Evolutionary conservation across 2,113 vertebrate species (phyloP), one percentile per base, ranked within the genome.

Genomic region (Menura novaehollandiae): DNA sequence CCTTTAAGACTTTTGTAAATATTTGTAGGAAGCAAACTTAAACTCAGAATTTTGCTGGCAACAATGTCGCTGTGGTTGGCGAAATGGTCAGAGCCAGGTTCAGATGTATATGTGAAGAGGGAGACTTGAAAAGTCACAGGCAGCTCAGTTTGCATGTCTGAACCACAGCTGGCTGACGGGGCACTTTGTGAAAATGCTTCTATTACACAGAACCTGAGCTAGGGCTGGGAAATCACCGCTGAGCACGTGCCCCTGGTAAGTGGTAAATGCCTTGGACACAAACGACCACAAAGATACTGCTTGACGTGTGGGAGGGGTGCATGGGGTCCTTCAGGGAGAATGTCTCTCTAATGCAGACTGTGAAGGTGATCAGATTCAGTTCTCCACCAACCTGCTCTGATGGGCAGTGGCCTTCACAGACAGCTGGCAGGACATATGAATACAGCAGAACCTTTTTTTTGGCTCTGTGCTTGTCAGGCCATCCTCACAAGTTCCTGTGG

Each of bases 201-300:
- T 43, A 3, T 30, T 43, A 24, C 41, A 28, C 22, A 51, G 43
- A 87, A 63, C 23, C 35, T 27, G 47, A 89, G 26, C 32, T 44
- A 47, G 66, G 63, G 20, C 32, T 73, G 28, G 37, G 12, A 76
- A 83, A 12, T 9, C 71, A 73, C 35, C n/a, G 13, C 33, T 32
- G 49, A 37, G 10, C 27, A 16, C 0, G 0, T 26, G 35, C 39
- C 24, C 24, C 55, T 60, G 33, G 23, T 27, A 30, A 74, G 43
- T 1, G 13, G 32, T 32, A 37, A 85, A 71, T 2, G 3, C 16
- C 49, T 69, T 58, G 41, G 32, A 52, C 32, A 41, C 1, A 10
- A 52, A 39, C 1, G 1, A 24, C 27, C 21, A 22, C 18, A 26
- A 74, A 19, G 46, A 33, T 26, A 11, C 3, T 46, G 39, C 52